Percentiles rank a stretch among this genome's conserved stretches.
Conservation (phyloP, 2,888 invertebrate species). For the Oscheius sp. region DNA sequence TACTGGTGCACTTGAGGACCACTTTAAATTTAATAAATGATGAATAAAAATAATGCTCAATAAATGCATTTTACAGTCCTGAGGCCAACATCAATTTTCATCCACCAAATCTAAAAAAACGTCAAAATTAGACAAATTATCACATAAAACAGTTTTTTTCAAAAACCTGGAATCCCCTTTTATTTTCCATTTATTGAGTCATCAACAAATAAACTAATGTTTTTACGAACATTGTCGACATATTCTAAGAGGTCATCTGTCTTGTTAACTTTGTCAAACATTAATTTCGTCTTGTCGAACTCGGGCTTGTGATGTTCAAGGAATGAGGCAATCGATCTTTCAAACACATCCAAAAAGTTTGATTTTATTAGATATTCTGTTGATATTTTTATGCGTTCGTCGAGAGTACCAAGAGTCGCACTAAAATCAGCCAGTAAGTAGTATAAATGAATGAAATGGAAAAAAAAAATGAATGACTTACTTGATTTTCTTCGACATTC, state of each 20-base stretch:
- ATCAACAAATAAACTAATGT: constrained; percentile 38
- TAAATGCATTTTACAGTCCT: no score
- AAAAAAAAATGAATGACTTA: constrained; percentile 33
- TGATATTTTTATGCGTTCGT: constrained; percentile 16
- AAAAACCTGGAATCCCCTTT: no score
- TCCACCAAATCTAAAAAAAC: no score
- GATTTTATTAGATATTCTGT: constrained; percentile 15
- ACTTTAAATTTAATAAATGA: no score
- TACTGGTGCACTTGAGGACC: no score
- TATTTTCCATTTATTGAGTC: constrained; percentile 33
- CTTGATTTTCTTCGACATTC: constrained; percentile 35
- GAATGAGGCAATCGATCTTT: constrained; percentile 16
- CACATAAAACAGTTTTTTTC: no score
- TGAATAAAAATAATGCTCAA: no score
- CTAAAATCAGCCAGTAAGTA: constrained; percentile 37
- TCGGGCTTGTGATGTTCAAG: constrained; percentile 20
- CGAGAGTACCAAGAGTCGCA: constrained; percentile 27
- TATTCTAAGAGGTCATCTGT: constrained; percentile 36
- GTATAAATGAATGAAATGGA: constrained; percentile 26
- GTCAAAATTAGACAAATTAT: no score
- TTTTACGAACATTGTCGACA: constrained; percentile 37
- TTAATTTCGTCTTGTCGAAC: constrained; percentile 14
- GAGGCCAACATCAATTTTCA: no score
- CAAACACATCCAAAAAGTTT: constrained; percentile 11
- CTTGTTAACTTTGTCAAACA: constrained; percentile 22